phyloP scores from a whole-genome alignment of 2,888 invertebrate species.

The Caenorhabditis afra region DNA sequence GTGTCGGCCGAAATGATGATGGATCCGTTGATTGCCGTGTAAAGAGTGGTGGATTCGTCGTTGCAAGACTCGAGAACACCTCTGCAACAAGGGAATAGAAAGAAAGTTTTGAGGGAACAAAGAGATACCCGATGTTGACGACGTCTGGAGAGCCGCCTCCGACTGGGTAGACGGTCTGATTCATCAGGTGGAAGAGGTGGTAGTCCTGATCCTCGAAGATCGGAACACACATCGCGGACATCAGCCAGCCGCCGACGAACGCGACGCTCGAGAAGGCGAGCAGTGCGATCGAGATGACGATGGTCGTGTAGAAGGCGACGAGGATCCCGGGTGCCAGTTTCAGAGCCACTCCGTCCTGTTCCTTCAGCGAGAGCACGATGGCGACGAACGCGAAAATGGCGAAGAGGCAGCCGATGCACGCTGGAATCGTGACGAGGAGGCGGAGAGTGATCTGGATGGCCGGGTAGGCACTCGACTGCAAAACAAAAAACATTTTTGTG shows the following conservation, averaged over 20 bases:
- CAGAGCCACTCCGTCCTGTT: slow-evolving; percentile 7
- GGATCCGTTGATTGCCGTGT: slow-evolving; percentile 44
- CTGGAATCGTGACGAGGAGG: slow-evolving; percentile 50
- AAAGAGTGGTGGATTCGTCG: slow-evolving; percentile 22
- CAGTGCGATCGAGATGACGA: slow-evolving; percentile 29
- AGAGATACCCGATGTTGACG: slow-evolving; percentile 45
- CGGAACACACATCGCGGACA: slow-evolving; percentile 64
- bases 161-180: slow-evolving; percentile 34
- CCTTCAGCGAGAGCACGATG: slow-evolving; percentile 39
- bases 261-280: slow-evolving; percentile 38
- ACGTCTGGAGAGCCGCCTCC: slow-evolving; percentile 17
- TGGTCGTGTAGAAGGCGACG: slow-evolving; percentile 39
- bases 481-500: slow-evolving; percentile 1
- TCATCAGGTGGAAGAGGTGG: slow-evolving; percentile 50
- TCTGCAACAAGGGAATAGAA: slow-evolving; percentile 6
- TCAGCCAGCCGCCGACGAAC: slow-evolving; percentile 65
- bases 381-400: slow-evolving; percentile 50
- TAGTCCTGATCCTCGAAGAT: slow-evolving; percentile 61
- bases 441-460: slow-evolving; percentile 39
- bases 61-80: slow-evolving; percentile 28
- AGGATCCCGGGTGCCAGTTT: slow-evolving; percentile 19
- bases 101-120: neutral
- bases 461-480: slow-evolving; percentile 53
- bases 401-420: slow-evolving; percentile 52
- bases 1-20: slow-evolving; percentile 33